Base-by-base conservation (phyloP, 2,113 vertebrate species). In the Thunnus maccoyii region DNA sequence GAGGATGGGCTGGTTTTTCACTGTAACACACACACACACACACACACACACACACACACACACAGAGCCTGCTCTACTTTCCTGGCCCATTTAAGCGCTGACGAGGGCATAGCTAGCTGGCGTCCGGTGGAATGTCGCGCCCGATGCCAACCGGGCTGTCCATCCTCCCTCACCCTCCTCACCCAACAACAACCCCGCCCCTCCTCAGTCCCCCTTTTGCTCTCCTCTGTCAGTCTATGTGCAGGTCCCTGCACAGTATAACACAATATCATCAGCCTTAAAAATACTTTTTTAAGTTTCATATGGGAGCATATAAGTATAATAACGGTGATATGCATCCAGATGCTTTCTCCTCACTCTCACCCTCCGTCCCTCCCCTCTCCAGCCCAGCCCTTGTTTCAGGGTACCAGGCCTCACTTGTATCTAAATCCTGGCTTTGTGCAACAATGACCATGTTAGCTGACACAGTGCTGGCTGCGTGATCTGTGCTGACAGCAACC, bases 351-450 rank as follows among this genome's bases (percentile, higher is more conserved):
- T 32, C 48, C 27, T 20, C 16, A 8, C 18, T 6, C 15, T 68
- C 22, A 15, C 20, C 63, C 57, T 20, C 44, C 32, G 11, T 72
- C 64, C 47, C n/a, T 14, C 52, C 56, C 25, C 56, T 48, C 32
- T 41, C 55, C 18, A 11, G 54, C 47, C 63, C 67, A 50, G 61
- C 67, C 61, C 76, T 65, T 36, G 60, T 78, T 77, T 66, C 25
- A 47, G 52, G 57, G 22, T 70, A 76, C 58, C 52, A 7, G 46
- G 25, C 10, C 61, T 68, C 47, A 44, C 52, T 61, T 13, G 0
- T n/a, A 4, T 69, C 72, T 87, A 92, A 95, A 95, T 91, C 86
- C 92, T 32, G 82, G 72, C 86, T 87, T 93, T 92, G 85, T 92
- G 56, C 52, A 89, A 91, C 91, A 94, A 93, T 89, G 88, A 80